A percentile compares a stretch with the other conserved stretches of the same genome.
Conservation (phyloP, 2,797 vertebrate genomes). For the Paratrypauchen microcephalus region DNA sequence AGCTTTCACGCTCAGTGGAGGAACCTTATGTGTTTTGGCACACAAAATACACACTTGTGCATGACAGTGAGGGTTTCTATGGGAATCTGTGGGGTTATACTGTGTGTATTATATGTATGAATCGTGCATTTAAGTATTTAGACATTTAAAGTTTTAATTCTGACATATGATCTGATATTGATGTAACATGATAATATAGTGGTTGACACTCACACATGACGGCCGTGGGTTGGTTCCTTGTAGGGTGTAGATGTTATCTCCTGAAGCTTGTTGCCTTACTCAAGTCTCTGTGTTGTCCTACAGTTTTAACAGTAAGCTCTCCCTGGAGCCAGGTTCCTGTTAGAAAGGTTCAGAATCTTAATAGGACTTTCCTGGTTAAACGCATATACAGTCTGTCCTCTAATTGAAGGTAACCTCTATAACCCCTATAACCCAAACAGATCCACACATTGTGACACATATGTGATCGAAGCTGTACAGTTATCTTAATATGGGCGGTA, state of each 20-base stretch:
- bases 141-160: neutral
- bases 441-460: too few species aligned
- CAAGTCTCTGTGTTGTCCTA: neutral
- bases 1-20: conserved; percentile 34
- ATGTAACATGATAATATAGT: neutral
- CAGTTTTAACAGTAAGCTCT: neutral
- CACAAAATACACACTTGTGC: neutral
- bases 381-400: neutral
- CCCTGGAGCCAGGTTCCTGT: neutral
- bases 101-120: neutral
- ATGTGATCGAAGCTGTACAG: neutral
- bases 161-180: neutral
- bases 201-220: neutral
- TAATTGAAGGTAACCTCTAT: neutral
- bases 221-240: neutral
- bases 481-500: neutral
- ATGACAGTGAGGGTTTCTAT: neutral
- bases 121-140: too few species aligned
- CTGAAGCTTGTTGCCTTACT: neutral
- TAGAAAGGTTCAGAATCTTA: neutral
- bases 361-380: neutral
- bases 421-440: neutral
- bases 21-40: conserved; percentile 24
- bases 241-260: neutral
- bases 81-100: neutral